Conservation (phyloP, 2,797 vertebrate species). For the Poeciliopsis turneri region DNA sequence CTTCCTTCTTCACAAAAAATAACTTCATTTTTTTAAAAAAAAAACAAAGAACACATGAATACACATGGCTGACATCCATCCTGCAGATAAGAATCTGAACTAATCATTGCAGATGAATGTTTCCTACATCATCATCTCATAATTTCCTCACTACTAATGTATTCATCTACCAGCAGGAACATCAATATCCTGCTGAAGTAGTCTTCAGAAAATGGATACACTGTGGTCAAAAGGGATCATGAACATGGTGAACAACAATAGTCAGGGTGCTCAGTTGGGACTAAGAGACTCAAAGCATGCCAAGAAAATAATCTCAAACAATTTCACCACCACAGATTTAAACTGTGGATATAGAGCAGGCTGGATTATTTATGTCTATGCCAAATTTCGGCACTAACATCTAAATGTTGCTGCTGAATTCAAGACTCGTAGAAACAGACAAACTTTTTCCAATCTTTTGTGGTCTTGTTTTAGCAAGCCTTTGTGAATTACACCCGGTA, state of each 20-base stretch:
- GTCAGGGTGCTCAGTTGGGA: neutral
- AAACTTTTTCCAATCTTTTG: neutral
- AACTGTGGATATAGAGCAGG: neutral
- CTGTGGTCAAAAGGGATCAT: neutral
- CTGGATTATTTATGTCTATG: neutral
- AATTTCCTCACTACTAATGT: neutral
- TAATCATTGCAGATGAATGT: neutral
- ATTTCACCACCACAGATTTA: neutral
- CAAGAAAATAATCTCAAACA: neutral
- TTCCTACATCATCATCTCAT: neutral
- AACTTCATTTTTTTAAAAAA: slow-evolving; percentile 15
- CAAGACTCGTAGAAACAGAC: neutral
- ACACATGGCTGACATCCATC: slow-evolving; percentile 30
- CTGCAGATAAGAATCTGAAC: slow-evolving; percentile 4
- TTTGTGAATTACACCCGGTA: neutral
- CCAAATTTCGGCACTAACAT: neutral
- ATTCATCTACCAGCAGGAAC: neutral
- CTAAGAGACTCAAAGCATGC: neutral
- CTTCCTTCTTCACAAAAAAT: slow-evolving; percentile 12
- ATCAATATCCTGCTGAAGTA: neutral
- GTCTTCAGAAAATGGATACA: neutral
- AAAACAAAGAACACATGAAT: slow-evolving; percentile 16
- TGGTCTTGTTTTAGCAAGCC: neutral
- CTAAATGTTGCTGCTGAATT: neutral
- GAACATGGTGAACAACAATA: neutral